Base-by-base conservation (phyloP, 2,113 vertebrate species). In the Buteo buteo region DNA sequence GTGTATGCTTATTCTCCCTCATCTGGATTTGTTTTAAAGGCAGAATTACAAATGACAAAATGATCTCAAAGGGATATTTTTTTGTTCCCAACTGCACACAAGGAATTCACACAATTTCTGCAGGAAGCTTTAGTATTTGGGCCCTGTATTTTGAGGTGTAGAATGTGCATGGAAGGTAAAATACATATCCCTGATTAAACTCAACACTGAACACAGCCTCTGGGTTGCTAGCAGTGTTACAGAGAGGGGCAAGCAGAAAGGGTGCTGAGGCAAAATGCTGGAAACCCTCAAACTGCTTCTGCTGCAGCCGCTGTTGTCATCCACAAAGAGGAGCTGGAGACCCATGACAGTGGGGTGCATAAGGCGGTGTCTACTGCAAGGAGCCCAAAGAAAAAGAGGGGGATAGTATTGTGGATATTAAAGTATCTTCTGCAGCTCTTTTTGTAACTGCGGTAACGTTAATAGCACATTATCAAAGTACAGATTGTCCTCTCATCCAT, bases 251-350 rank as follows among this genome's bases (percentile, higher is more conserved):
- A 52, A 61, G 36, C 26, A 91, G n/a, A 31, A 82, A 45, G 13
- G 58, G 4, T 82, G 71, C 9, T 19, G 31, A 88, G 54, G 32
- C 13, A 88, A 82, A 82, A 40, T 14, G 5, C 36, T 91, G 52
- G 19, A 90, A 73, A 73, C 21, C 44, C 47, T 88, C 32, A 9
- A 7, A 18, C 13, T 7, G 1, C 26, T 77, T 34, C 49, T 83
- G 76, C 44, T 96, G 93, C 93, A 97, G 86, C 67, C 95, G 57
- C 76, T 57, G 62, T 69, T 69, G 59, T 70, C 65, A 50, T 84
- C 83, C 86, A 94, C 80, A 88, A 65, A 96, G 86, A 91, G 95
- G 86, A 94, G 93, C 93, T 91, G 95, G 44, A 97, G 83, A 84
- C 83, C 54, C 58, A 10, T 32, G 86, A 70, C 89, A 73, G 40